These are phyloP conservation scores for Rhinopomastus cyanomelas DNA, from an alignment of 2,113 vertebrate genomes.

Conservation along the genomic window DNA sequence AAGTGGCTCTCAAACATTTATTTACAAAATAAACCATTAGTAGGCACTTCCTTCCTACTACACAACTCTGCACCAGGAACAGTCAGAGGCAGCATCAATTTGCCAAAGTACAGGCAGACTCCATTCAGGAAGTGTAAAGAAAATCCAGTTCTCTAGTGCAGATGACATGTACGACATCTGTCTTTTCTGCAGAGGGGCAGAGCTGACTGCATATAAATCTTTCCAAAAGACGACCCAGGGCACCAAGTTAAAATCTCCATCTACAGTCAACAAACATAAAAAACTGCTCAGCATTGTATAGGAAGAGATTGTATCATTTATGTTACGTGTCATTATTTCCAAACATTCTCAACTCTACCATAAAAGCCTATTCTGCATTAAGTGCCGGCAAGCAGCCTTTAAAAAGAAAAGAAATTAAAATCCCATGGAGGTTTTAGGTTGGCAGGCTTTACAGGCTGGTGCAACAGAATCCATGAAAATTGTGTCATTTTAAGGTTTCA, in stretches of 20 bases:
- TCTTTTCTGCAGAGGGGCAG: neutral
- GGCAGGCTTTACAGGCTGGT: neutral
- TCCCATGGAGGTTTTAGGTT: neutral
- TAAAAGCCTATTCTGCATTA: slow-evolving; percentile 9
- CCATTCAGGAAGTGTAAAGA: neutral
- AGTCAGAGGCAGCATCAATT: neutral
- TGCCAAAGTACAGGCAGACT: neutral
- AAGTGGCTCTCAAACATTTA: neutral
- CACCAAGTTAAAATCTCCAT: neutral
- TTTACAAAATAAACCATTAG: slow-evolving; percentile 3
- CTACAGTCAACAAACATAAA: neutral
- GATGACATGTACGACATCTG: neutral
- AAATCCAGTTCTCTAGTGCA: neutral
- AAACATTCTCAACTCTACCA: slow-evolving; percentile 2
- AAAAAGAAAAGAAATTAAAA: neutral
- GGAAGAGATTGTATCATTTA: neutral
- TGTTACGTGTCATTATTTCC: neutral
- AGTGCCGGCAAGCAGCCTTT: neutral
- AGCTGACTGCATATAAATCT: neutral
- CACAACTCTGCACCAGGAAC: neutral
- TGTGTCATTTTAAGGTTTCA: neutral
- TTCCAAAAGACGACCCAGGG: neutral
- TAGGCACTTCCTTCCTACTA: neutral
- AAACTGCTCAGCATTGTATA: neutral
- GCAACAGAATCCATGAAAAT: neutral